Percentiles rank a stretch among this genome's conserved stretches.
Conservation (phyloP, 2,113 vertebrate genomes). For the Trichechus manatus region DNA sequence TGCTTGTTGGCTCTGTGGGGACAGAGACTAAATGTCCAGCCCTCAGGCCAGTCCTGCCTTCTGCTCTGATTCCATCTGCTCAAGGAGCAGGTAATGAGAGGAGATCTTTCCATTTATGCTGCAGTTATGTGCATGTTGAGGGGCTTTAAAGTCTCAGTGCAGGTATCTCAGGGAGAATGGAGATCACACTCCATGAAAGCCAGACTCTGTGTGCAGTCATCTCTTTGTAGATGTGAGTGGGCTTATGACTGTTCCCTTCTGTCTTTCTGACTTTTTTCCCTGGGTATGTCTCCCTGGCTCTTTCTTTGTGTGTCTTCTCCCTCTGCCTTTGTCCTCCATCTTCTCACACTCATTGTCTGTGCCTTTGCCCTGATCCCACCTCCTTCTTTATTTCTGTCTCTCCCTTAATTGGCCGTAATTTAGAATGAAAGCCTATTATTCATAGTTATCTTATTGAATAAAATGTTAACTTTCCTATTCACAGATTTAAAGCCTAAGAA, state of each 20-base stretch:
- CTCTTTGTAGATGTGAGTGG: background rate
- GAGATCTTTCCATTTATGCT: background rate
- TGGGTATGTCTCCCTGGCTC: background rate
- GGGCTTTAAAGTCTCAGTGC: background rate
- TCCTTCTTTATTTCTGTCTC: conserved; percentile 45
- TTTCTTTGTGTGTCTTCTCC: background rate
- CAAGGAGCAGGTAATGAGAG: background rate
- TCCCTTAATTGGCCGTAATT: conserved; percentile 62
- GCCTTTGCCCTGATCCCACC: background rate
- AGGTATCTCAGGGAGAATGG: background rate
- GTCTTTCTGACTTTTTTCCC: background rate
- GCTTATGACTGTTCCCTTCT: background rate
- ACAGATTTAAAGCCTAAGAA: conserved; percentile 30
- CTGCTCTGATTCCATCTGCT: background rate
- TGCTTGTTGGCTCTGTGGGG: background rate
- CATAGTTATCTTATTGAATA: conserved; percentile 22
- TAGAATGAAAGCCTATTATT: conserved; percentile 62
- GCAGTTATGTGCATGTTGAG: background rate
- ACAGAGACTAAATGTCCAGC: background rate
- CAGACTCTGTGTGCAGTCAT: background rate
- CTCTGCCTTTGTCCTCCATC: conserved; percentile 19
- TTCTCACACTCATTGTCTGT: conserved; percentile 36
- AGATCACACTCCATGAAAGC: accelerated
- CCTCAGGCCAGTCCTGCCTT: background rate
- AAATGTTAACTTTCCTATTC: conserved; percentile 50